Percentiles rank a stretch among this genome's conserved stretches.
phyloP scores from a whole-genome alignment of 2,113 vertebrate species.

The Notarius lentiginosus region DNA sequence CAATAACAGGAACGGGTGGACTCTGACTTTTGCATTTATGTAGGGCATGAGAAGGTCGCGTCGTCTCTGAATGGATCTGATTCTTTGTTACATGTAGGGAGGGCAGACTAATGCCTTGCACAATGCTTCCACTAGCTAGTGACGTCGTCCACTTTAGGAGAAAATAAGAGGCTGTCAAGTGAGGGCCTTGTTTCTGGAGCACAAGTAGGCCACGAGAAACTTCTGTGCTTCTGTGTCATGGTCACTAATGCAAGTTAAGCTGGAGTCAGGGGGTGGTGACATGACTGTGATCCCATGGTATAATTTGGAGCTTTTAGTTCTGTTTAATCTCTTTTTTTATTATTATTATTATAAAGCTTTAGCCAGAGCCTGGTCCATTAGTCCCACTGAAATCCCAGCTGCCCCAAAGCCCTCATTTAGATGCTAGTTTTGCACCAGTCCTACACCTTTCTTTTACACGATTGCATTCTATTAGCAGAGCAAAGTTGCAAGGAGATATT shows the following conservation, averaged over 20 bases:
- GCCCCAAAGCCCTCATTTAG: constrained; percentile 19
- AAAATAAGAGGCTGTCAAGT: constrained; percentile 17
- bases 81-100: constrained; percentile 17
- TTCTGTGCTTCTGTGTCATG: constrained; percentile 5
- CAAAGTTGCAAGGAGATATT: background rate
- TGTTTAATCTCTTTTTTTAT: constrained; percentile 57
- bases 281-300: constrained; percentile 52
- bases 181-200: constrained; percentile 14
- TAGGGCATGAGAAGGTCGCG: constrained; percentile 22
- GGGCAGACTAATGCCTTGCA: background rate
- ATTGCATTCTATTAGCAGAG: background rate
- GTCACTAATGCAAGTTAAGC: constrained; percentile 45
- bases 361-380: constrained; percentile 23
- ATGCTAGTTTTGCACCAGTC: constrained; percentile 9
- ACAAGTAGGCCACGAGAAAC: constrained; percentile 35
- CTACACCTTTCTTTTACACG: background rate
- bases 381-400: constrained; percentile 14
- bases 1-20: constrained; percentile 47
- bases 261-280: constrained; percentile 43
- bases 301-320: constrained; percentile 47
- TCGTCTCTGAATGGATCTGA: background rate
- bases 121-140: constrained; percentile 8
- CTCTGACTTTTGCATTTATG: constrained; percentile 1
- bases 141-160: background rate
- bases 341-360: constrained; percentile 53